Evolutionary conservation across 2,797 vertebrate genomes (phyloP).

Genomic region (Neomorphus geoffroyi): DNA sequence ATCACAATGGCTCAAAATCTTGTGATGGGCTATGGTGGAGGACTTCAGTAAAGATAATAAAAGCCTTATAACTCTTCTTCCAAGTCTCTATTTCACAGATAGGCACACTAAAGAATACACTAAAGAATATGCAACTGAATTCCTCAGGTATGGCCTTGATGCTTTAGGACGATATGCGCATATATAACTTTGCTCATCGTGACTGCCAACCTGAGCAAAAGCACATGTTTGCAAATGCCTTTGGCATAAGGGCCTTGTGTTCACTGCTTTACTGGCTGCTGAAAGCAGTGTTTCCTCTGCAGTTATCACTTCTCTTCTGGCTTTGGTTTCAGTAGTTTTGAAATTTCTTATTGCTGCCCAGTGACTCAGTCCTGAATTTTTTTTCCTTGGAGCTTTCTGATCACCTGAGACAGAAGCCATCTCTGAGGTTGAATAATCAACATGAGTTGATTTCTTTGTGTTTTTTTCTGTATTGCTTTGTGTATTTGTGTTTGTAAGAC

Average conservation of each 20-base stretch:
- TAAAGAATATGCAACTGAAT: not conserved
- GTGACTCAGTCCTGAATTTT: not conserved
- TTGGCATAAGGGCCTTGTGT: not conserved
- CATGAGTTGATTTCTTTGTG: not conserved
- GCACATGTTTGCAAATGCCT: not conserved
- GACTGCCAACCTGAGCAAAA: not conserved
- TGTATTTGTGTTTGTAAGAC: not conserved
- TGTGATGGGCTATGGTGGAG: not conserved
- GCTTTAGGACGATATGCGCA: not conserved
- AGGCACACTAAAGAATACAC: not conserved
- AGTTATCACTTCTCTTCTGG: not conserved
- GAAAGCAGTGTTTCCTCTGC: not conserved
- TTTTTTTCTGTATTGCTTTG: not conserved
- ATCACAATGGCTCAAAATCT: not conserved
- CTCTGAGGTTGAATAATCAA: not conserved
- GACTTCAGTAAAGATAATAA: not conserved
- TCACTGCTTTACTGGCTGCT: not conserved
- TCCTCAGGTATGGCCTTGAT: not conserved
- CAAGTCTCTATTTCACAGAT: not conserved
- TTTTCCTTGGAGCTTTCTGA: not conserved
- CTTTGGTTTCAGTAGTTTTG: not conserved
- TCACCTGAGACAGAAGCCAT: not conserved
- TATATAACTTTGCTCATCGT: not conserved
- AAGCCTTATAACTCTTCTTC: not conserved
- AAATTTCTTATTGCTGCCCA: not conserved